phyloP scores from a whole-genome alignment of 2,113 vertebrate species.

The Pan troglodytes region DNA sequence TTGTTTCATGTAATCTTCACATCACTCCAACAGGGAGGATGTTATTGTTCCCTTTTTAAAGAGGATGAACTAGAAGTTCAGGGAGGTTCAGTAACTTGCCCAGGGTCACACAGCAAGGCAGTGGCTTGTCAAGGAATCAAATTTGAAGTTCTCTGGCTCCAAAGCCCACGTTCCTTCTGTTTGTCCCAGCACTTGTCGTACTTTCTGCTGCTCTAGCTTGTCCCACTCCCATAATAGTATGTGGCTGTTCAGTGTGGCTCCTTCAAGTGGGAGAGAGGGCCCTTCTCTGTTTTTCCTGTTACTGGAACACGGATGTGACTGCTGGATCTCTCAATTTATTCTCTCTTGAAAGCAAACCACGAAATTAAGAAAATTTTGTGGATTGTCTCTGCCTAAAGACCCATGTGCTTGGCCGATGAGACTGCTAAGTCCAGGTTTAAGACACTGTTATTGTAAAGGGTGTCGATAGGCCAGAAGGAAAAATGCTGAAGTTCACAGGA shows the following conservation, averaged over 20 bases:
- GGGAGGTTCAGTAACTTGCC: background rate
- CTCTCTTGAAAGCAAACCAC: too few species aligned
- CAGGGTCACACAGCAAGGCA: background rate
- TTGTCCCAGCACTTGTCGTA: background rate
- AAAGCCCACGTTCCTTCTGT: background rate
- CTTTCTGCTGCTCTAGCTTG: background rate
- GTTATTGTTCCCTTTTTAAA: background rate
- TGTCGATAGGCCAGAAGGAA: background rate
- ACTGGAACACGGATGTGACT: background rate
- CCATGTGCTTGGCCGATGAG: background rate
- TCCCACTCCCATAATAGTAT: fast-evolving
- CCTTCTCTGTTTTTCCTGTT: background rate
- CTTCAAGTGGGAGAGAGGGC: background rate
- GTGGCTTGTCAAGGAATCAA: background rate
- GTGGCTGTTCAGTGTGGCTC: background rate
- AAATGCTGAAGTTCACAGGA: background rate
- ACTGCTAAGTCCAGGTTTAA: background rate
- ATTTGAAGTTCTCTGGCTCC: background rate
- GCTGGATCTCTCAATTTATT: background rate
- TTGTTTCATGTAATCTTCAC: background rate
- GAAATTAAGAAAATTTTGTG: background rate
- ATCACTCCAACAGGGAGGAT: background rate
- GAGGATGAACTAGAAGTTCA: background rate
- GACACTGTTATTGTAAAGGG: background rate
- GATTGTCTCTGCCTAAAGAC: background rate